A percentile compares a stretch with the other conserved stretches of the same genome.
Evolutionary conservation across 92 coral and sea anemone species (phyloP).

Genomic region (Anthopleura xanthogrammica): DNA sequence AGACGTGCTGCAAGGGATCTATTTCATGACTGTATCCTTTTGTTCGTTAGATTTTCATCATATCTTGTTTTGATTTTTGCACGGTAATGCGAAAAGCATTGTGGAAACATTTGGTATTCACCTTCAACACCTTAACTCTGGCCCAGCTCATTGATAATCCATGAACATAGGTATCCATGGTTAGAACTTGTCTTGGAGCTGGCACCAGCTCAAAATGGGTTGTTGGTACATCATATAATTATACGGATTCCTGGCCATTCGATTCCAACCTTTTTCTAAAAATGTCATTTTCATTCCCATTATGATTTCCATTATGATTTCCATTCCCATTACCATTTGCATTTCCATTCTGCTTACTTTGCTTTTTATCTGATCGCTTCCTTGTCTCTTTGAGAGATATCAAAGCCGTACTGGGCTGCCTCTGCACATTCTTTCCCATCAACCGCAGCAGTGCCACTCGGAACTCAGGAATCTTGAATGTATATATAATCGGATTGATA

Average conservation of each 20-base stretch:
- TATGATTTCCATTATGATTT: conserved; percentile 20
- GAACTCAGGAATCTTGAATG: conserved; percentile 78
- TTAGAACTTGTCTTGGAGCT: background rate
- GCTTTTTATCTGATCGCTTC: background rate
- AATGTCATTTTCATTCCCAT: conserved; percentile 36
- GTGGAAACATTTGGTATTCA: too few relatives aligned
- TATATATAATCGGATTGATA: conserved; percentile 76
- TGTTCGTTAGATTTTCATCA: too few relatives aligned
- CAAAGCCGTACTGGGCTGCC: conserved; percentile 28
- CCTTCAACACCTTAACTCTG: background rate
- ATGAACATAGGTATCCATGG: background rate
- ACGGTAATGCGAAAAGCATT: too few relatives aligned
- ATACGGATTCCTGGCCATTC: background rate
- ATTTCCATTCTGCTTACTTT: conserved; percentile 5
- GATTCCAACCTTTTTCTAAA: conserved; percentile 24
- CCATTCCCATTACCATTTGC: conserved; percentile 31
- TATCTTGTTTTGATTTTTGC: too few relatives aligned
- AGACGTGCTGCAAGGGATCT: too few relatives aligned
- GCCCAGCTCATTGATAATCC: background rate
- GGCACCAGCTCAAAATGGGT: background rate
- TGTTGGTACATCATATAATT: background rate
- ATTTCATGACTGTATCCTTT: too few relatives aligned
- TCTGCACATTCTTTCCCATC: conserved; percentile 22
- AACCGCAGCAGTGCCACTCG: conserved; percentile 47
- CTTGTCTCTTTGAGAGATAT: conserved; percentile 33